phyloP scores from a whole-genome alignment of 2,113 vertebrate genomes.

The Odobenus rosmarus region DNA sequence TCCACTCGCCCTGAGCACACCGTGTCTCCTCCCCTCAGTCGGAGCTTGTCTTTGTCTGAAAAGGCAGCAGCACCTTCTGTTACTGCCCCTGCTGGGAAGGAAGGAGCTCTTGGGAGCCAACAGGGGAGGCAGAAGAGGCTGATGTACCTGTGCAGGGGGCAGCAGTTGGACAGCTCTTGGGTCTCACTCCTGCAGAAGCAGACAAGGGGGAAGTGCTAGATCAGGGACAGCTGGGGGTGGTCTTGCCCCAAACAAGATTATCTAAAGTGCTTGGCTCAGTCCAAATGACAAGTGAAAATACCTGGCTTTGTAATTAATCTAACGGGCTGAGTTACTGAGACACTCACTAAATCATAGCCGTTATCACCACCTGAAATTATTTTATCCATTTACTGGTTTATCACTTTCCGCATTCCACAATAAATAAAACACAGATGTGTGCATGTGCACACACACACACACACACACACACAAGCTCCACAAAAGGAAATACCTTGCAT shows the following conservation, averaged over 20 bases:
- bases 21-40: background rate
- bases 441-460: no score
- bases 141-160: background rate
- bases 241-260: background rate
- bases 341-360: background rate
- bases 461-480: background rate
- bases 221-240: background rate
- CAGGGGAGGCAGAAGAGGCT: rapidly evolving
- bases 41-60: slow-evolving; percentile 59
- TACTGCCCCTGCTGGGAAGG: rapidly evolving
- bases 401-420: background rate
- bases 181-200: background rate
- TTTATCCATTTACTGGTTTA: background rate
- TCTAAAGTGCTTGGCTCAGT: background rate
- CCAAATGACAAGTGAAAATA: background rate
- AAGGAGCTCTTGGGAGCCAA: background rate
- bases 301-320: background rate
- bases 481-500: background rate
- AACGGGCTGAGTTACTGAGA: background rate
- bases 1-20: background rate
- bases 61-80: background rate
- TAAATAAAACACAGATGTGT: background rate
- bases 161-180: slow-evolving; percentile 15
- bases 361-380: background rate
- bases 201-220: background rate